Conservation (phyloP, 2,113 vertebrate species). For the Chaetura pelagica region DNA sequence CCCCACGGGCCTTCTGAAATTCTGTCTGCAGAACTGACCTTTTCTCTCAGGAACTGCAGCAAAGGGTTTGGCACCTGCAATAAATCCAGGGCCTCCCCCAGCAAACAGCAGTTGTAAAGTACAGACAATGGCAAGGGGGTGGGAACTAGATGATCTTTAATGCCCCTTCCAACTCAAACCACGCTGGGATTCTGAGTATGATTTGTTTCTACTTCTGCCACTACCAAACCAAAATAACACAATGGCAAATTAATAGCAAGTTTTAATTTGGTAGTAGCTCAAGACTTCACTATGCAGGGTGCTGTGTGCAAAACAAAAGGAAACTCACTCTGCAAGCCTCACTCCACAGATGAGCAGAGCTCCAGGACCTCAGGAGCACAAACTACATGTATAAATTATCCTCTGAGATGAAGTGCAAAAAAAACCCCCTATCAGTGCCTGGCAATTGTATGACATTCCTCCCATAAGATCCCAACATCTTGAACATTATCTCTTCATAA, state of each 20-base stretch:
- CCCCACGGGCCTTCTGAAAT: neutral
- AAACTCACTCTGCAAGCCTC: neutral
- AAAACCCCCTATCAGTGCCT: neutral
- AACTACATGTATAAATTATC: neutral
- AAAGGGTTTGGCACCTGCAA: neutral
- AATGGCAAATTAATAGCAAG: neutral
- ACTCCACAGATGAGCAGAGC: neutral
- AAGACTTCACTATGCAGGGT: neutral
- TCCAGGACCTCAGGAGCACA: neutral
- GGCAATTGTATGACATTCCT: neutral
- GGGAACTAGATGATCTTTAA: too few relatives aligned
- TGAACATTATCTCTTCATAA: neutral
- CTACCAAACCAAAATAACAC: neutral
- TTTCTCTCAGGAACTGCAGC: neutral
- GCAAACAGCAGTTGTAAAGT: neutral
- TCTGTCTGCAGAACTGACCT: neutral
- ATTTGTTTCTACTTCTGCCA: neutral
- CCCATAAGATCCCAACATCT: neutral
- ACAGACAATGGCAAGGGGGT: neutral
- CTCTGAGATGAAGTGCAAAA: neutral
- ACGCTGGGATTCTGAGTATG: too few relatives aligned
- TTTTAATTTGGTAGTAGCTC: neutral
- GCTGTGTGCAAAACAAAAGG: neutral
- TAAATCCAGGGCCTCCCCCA: neutral
- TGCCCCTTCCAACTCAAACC: too few relatives aligned